A percentile compares a stretch with the other conserved stretches of the same genome.
These are phyloP conservation scores for rat (Rattus norvegicus) DNA, from an alignment of 2,113 vertebrate species.

Conservation along the genomic window DNA sequence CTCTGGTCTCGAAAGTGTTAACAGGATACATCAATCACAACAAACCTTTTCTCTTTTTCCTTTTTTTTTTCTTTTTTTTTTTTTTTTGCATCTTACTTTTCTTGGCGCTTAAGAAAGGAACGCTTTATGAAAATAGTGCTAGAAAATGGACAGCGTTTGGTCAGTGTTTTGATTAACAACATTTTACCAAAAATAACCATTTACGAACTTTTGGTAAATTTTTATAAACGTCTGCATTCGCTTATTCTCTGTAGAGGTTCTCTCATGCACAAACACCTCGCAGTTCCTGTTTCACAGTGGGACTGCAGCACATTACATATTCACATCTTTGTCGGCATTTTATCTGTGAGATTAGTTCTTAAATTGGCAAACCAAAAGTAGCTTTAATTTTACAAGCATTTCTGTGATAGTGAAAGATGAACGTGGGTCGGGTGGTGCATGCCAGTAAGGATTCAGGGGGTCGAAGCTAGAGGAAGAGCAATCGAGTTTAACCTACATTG, in stretches of 20 bases:
- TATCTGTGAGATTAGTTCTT: not conserved
- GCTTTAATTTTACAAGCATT: conserved; percentile 26
- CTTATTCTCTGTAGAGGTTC: not conserved
- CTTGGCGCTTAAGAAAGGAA: not conserved
- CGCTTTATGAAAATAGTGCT: not conserved
- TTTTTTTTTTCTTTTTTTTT: not conserved
- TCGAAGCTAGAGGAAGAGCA: not conserved
- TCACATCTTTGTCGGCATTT: conserved; percentile 18
- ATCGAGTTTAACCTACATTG: not conserved
- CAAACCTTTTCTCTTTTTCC: not conserved
- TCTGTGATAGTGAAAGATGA: not conserved
- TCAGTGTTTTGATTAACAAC: not conserved
- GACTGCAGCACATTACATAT: conserved; percentile 9
- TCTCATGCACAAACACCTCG: not conserved
- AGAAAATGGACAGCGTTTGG: not conserved
- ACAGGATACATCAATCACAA: not conserved
- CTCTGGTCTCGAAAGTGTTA: not conserved
- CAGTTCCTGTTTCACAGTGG: not conserved
- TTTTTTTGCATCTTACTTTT: not conserved
- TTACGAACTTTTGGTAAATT: not conserved
- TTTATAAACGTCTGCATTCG: conserved; percentile 2
- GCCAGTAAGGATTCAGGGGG: too few species aligned
- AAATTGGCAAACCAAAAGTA: not conserved
- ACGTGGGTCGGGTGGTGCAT: not conserved
- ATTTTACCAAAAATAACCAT: not conserved